Evolutionary conservation across 53 echinoderm and acorn worm species (phyloP), one percentile per base, ranked within the genome.

Genomic region (Glandiceps talaboti): DNA sequence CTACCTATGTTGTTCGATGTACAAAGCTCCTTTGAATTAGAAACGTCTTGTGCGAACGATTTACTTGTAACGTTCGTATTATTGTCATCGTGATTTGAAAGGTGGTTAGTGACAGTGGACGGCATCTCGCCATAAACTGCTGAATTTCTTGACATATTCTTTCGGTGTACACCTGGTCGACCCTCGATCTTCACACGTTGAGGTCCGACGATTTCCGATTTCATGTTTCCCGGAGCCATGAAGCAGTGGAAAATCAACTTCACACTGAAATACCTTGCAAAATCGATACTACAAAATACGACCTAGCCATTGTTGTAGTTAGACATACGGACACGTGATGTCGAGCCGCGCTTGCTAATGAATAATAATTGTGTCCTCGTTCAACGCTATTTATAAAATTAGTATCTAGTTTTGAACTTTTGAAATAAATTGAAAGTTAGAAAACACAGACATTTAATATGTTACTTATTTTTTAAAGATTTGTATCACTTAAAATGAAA

Each of bases 201-300:
- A 29, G 86, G 80, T 88, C 97, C 93, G 33, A 96, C 88, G 84
- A 92, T 85, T 73, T 90, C 94, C 89, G 91, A 89, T 81, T 91
- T 94, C 88, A 94, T 87, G 87, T 91, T 99, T 82, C 99, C 99
- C 14, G 94, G 94, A 89, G 99, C 99, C 94, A 94, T 99, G 87
- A 88, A 89, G 81, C 84, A 83, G 79, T 33, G 80, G n/a, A 75
- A 80, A 79, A 80, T 32, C 25, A 45, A 45, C 20, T 45, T 45
- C 6, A 45, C 64, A 45, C 20, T 12, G 64, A 20, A 45, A 45
- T 45, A 45, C 20, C 31, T 78, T 78, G 31, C 79, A 12, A 14
- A 78, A 26, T 45, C 64, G 20, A 45, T 45, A 45, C 64, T 20
- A n/a, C 20, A 45, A 45, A 45, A 45, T 20, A 45, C 6, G 64